Conservation (phyloP, 2,888 invertebrate genomes). For the Diloba caeruleocephala region DNA sequence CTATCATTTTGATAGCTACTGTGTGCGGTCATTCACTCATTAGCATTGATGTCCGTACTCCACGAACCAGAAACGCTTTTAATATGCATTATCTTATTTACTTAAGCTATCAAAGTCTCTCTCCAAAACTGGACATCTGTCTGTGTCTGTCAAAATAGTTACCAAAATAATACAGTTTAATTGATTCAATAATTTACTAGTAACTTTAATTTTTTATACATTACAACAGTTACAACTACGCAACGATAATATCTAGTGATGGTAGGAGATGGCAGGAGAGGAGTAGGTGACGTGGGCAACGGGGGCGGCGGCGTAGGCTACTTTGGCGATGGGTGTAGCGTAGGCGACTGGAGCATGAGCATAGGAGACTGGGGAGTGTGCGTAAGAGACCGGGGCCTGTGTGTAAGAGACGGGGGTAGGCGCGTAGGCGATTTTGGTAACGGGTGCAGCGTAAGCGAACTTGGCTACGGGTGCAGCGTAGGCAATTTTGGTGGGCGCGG, state of each 20-base stretch:
- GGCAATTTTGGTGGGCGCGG: conserved; percentile 58
- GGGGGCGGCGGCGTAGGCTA: conserved; percentile 71
- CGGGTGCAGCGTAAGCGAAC: conserved; percentile 59
- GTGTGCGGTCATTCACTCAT: too few relatives aligned
- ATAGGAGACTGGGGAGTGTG: conserved; percentile 49
- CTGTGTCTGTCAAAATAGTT: too few relatives aligned
- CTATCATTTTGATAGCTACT: too few relatives aligned
- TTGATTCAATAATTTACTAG: conserved; percentile 51
- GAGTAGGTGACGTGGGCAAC: conserved; percentile 74
- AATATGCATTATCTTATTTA: too few relatives aligned
- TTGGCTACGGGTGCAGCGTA: conserved; percentile 61
- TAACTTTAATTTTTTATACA: conserved; percentile 30
- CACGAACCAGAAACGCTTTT: too few relatives aligned
- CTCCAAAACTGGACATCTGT: too few relatives aligned
- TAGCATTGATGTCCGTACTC: too few relatives aligned
- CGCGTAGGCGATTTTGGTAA: conserved; percentile 65
- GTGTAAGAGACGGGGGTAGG: conserved; percentile 63
- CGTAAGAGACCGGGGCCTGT: conserved; percentile 57
- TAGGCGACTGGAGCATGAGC: conserved; percentile 46
- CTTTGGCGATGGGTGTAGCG: conserved; percentile 68
- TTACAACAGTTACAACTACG: conserved; percentile 33
- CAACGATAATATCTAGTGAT: conserved; percentile 66
- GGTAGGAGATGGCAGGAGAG: conserved; percentile 79
- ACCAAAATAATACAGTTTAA: background rate
- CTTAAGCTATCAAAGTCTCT: too few relatives aligned